Evolutionary conservation across 1,140 invertebrate species (phyloP).

Genomic region (Drosophila sechellia): DNA sequence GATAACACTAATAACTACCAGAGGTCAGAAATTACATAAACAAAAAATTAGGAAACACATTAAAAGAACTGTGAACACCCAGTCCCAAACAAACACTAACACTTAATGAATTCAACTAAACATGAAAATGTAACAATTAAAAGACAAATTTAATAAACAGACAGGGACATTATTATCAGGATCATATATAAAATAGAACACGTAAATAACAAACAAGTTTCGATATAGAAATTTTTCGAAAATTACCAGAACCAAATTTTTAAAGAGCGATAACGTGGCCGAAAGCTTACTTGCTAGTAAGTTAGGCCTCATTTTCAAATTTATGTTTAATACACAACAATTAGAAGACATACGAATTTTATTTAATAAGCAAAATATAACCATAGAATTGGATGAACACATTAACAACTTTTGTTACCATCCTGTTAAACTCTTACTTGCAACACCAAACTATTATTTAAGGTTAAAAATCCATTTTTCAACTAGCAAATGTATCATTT

Average conservation of each 20-base stretch:
- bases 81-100: slow-evolving; percentile 5
- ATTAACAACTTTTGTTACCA: not conserved
- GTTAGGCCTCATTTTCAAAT: not conserved
- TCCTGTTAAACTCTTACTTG: slow-evolving; percentile 1
- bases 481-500: slow-evolving; percentile 7
- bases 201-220: no score
- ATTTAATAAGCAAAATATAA: slow-evolving; percentile 1
- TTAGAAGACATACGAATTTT: slow-evolving; percentile 10
- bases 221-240: no score
- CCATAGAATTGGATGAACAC: not conserved
- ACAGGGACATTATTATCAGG: no score
- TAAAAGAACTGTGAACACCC: no score
- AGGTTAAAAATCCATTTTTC: slow-evolving; percentile 17
- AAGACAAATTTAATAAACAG: not conserved
- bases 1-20: not conserved
- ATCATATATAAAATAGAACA: no score
- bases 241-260: slow-evolving; percentile 7
- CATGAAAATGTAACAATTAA: not conserved
- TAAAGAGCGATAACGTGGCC: not conserved
- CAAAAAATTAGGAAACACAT: not conserved
- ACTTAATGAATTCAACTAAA: not conserved
- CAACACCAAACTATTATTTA: slow-evolving; percentile 18
- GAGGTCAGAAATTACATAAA: slow-evolving; percentile 1
- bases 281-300: not conserved
- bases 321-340: slow-evolving; percentile 8